phyloP scores from a whole-genome alignment of 1,140 invertebrate species.

The Zophobas atratus region DNA sequence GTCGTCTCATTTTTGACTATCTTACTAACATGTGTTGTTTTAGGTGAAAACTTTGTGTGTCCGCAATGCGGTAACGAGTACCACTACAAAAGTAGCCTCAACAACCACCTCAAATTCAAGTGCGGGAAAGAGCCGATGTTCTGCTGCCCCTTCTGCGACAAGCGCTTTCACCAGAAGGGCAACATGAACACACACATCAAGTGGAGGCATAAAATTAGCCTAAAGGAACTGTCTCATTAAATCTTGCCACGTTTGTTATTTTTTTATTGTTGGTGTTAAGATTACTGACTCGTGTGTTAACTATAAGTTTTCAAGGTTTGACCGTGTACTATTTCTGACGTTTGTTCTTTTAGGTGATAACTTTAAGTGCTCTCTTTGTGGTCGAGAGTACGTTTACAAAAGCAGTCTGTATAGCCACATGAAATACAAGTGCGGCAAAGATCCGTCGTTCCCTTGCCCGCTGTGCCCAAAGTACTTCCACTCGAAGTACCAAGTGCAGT shows the following conservation, averaged over 20 bases:
- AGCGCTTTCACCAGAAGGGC: constrained; percentile 61
- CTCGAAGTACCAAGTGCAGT: constrained; percentile 53
- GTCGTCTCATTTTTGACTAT: too few species aligned
- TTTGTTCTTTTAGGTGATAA: constrained; percentile 2
- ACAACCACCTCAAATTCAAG: constrained; percentile 71
- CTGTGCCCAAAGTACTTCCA: constrained; percentile 65
- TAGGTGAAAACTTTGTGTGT: constrained; percentile 41
- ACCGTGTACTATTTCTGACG: background rate
- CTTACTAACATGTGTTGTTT: background rate
- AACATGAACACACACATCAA: constrained; percentile 45
- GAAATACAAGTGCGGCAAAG: constrained; percentile 66
- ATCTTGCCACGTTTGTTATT: background rate
- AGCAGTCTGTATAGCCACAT: constrained; percentile 74
- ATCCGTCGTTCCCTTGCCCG: constrained; percentile 56
- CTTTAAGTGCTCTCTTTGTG: constrained; percentile 66
- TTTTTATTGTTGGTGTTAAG: background rate
- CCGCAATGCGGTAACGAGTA: constrained; percentile 74
- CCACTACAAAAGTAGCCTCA: constrained; percentile 74
- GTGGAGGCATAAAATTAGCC: background rate
- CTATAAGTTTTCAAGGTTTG: too few species aligned
- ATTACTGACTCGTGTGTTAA: background rate
- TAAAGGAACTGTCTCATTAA: too few species aligned
- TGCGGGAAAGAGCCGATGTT: constrained; percentile 63
- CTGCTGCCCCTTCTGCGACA: constrained; percentile 60
- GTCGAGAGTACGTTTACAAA: constrained; percentile 75